phyloP scores from a whole-genome alignment of 2,888 invertebrate species.

The Flabesymbios commensalis region DNA sequence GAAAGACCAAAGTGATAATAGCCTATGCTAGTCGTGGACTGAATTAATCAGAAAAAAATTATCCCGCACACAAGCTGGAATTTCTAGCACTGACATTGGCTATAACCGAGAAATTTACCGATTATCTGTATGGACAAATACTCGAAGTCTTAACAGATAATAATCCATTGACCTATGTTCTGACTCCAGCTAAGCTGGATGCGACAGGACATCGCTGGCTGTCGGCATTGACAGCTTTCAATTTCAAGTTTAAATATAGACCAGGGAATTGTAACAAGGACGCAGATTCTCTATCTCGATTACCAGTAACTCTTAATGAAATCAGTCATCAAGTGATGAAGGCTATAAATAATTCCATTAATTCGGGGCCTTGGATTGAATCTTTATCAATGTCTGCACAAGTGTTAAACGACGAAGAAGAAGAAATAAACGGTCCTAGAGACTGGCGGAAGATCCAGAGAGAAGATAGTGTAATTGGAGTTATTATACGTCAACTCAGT shows the following conservation, averaged over 20 bases:
- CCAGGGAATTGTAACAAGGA: neutral
- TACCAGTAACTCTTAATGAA: too few relatives aligned
- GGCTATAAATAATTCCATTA: neutral
- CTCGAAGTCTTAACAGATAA: neutral
- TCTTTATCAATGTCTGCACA: neutral
- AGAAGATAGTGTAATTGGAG: too few relatives aligned
- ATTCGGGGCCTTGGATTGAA: neutral
- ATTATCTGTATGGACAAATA: neutral
- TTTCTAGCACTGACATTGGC: constrained; percentile 1
- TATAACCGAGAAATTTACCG: constrained; percentile 2
- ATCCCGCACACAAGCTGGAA: constrained; percentile 4
- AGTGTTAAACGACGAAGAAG: neutral
- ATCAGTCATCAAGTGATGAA: neutral
- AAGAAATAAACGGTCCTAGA: neutral
- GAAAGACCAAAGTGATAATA: neutral
- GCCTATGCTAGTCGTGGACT: constrained; percentile 5
- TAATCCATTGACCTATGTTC: too few relatives aligned
- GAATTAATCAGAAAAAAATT: neutral
- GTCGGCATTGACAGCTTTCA: too few relatives aligned
- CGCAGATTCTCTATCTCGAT: neutral
- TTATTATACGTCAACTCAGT: neutral
- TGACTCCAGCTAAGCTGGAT: too few relatives aligned
- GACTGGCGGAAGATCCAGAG: neutral
- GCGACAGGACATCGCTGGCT: too few relatives aligned
- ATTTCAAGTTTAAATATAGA: neutral